Evolutionary conservation across 2,113 vertebrate genomes (phyloP).

Genomic region (Seriola quinqueradiata): DNA sequence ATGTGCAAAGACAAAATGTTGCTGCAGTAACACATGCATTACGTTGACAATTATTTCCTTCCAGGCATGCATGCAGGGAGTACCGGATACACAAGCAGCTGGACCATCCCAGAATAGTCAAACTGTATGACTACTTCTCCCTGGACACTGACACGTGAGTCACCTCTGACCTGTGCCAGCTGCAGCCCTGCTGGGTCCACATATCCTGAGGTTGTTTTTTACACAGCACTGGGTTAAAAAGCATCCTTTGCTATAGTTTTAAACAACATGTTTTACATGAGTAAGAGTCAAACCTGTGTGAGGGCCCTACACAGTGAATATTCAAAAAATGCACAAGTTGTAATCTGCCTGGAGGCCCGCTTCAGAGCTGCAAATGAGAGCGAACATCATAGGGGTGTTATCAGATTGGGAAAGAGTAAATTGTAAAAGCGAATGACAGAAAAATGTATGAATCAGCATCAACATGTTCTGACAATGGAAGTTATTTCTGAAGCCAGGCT

Average conservation of each 20-base stretch:
- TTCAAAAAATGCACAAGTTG: slow-evolving; percentile 6
- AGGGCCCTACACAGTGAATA: neutral
- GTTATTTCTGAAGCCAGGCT: neutral
- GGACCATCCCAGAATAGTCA: slow-evolving; percentile 99
- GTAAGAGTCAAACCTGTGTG: neutral
- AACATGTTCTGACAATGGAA: slow-evolving; percentile 36
- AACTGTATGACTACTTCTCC: slow-evolving; percentile 99
- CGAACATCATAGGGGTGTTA: slow-evolving; percentile 12
- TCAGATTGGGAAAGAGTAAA: slow-evolving; percentile 23
- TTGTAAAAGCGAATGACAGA: slow-evolving; percentile 6
- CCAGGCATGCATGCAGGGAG: slow-evolving; percentile 98
- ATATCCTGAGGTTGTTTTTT: slow-evolving; percentile 27
- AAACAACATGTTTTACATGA: neutral
- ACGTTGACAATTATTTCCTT: slow-evolving; percentile 56
- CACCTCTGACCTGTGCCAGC: slow-evolving; percentile 59
- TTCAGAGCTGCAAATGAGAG: slow-evolving; percentile 7
- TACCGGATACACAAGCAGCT: slow-evolving; percentile 99
- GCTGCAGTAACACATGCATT: neutral
- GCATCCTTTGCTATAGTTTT: neutral
- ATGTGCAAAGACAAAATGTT: slow-evolving; percentile 20
- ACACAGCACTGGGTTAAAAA: neutral
- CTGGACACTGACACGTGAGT: slow-evolving; percentile 99
- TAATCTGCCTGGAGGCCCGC: neutral
- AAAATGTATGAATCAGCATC: slow-evolving; percentile 31
- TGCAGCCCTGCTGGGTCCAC: slow-evolving; percentile 40